These are phyloP conservation scores for Aleiodes leptofemur DNA, from an alignment of 2,888 invertebrate genomes.

Conservation along the genomic window DNA sequence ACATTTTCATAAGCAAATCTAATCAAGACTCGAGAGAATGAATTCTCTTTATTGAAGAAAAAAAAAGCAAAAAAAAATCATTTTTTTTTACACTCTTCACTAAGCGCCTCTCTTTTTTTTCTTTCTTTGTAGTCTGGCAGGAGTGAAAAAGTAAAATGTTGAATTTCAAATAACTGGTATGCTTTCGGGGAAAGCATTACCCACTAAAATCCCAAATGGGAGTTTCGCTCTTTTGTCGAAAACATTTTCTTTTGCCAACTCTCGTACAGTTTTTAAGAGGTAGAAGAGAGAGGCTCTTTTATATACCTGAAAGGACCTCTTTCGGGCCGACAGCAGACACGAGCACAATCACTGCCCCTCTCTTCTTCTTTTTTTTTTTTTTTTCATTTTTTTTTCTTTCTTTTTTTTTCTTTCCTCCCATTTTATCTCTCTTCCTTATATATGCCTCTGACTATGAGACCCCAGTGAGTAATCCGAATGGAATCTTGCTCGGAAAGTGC, in stretches of 20 bases:
- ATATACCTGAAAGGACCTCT: slow-evolving; percentile 40
- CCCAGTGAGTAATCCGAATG: slow-evolving; percentile 61
- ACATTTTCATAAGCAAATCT: slow-evolving; percentile 11
- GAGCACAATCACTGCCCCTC: slow-evolving; percentile 1
- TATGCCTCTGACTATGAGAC: slow-evolving; percentile 45
- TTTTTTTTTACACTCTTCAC: too few relatives aligned
- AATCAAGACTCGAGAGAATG: not conserved
- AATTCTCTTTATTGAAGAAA: not conserved
- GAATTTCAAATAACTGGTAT: slow-evolving; percentile 15
- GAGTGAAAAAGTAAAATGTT: not conserved
- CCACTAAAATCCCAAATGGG: not conserved
- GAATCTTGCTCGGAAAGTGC: slow-evolving; percentile 67
- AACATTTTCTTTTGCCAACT: slow-evolving; percentile 23
- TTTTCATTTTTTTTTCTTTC: slow-evolving; percentile 18
- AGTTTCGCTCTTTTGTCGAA: slow-evolving; percentile 13
- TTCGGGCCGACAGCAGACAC: slow-evolving; percentile 1
- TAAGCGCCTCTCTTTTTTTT: slow-evolving; percentile 5
- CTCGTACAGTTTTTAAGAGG: slow-evolving; percentile 14
- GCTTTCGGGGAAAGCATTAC: slow-evolving; percentile 8
- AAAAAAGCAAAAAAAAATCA: not conserved
- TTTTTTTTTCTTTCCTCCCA: slow-evolving; percentile 38
- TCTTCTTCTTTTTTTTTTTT: slow-evolving; percentile 40
- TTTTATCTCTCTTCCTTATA: slow-evolving; percentile 31
- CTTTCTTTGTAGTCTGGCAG: not conserved
- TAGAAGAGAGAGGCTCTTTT: slow-evolving; percentile 29